These are phyloP conservation scores for Polymixis lichenea DNA, from an alignment of 2,888 invertebrate species.

Conservation along the genomic window DNA sequence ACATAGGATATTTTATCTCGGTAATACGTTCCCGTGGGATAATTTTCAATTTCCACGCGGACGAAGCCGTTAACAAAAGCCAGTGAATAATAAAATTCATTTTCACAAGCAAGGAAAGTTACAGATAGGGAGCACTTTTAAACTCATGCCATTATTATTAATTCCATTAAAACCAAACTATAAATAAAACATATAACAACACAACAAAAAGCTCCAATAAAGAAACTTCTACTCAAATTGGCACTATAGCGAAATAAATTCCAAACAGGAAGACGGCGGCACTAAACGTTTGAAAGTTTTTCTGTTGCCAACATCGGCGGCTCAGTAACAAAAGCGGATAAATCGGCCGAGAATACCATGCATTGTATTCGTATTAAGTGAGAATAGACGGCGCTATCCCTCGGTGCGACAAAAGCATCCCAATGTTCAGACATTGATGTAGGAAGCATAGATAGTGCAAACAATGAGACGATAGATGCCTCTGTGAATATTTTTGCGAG, in stretches of 20 bases:
- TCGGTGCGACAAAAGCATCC: constrained; percentile 75
- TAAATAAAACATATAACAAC: constrained; percentile 18
- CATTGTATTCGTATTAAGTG: constrained; percentile 84
- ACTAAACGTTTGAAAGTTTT: constrained; percentile 75
- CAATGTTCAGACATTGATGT: constrained; percentile 69
- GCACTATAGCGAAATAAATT: constrained; percentile 68
- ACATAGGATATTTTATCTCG: too few species aligned
- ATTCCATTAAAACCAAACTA: neutral
- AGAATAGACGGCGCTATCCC: constrained; percentile 78
- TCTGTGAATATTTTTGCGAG: constrained; percentile 54
- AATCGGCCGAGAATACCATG: constrained; percentile 78
- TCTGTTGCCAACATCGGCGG: constrained; percentile 71
- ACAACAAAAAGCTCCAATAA: constrained; percentile 32
- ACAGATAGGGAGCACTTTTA: neutral
- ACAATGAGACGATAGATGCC: constrained; percentile 58
- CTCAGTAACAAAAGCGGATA: constrained; percentile 78
- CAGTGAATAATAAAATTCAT: too few species aligned
- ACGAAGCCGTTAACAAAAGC: too few species aligned
- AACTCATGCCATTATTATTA: neutral
- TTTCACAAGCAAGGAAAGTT: neutral
- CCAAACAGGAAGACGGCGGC: constrained; percentile 62
- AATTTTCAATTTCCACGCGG: too few species aligned
- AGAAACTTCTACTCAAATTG: constrained; percentile 59
- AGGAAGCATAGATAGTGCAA: constrained; percentile 67
- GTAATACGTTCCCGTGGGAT: too few species aligned